These are phyloP conservation scores for Montifringilla adamsi DNA, from an alignment of 2,113 vertebrate species.

Conservation along the genomic window DNA sequence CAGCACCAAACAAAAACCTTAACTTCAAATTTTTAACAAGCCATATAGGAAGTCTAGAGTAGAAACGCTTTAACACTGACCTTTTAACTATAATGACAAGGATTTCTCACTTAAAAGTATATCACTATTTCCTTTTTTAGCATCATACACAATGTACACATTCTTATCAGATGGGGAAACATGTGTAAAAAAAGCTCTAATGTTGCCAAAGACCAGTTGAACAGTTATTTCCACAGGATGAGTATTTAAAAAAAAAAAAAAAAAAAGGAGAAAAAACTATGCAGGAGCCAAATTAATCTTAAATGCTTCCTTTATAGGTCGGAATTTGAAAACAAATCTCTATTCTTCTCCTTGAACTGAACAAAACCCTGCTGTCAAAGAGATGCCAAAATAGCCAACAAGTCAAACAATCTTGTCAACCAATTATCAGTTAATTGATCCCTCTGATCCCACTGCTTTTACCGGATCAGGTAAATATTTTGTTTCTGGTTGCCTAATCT, in stretches of 20 bases:
- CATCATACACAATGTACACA: not conserved
- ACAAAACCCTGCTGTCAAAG: not conserved
- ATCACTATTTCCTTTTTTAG: not conserved
- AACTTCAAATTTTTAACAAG: conserved; percentile 23
- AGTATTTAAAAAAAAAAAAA: not conserved
- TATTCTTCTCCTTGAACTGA: conserved; percentile 22
- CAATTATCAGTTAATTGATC: conserved; percentile 26
- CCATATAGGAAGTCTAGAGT: not conserved
- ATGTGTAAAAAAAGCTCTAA: conserved; percentile 17
- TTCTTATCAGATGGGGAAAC: conserved; percentile 6
- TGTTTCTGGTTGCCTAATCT: not conserved
- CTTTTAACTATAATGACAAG: conserved; percentile 1
- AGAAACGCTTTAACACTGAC: not conserved
- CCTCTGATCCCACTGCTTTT: conserved; percentile 18
- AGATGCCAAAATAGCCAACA: not conserved
- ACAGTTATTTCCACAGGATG: conserved; percentile 68
- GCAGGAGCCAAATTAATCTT: conserved; percentile 47
- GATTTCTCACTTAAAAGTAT: not conserved
- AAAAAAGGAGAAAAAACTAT: not conserved
- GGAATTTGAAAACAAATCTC: conserved; percentile 24
- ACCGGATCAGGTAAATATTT: not conserved
- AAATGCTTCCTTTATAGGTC: conserved; percentile 53
- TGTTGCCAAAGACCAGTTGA: not conserved
- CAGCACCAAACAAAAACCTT: not conserved
- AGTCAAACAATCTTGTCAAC: not conserved